Base-by-base conservation (phyloP, 2,797 vertebrate species). In the Poecilia gillii region DNA sequence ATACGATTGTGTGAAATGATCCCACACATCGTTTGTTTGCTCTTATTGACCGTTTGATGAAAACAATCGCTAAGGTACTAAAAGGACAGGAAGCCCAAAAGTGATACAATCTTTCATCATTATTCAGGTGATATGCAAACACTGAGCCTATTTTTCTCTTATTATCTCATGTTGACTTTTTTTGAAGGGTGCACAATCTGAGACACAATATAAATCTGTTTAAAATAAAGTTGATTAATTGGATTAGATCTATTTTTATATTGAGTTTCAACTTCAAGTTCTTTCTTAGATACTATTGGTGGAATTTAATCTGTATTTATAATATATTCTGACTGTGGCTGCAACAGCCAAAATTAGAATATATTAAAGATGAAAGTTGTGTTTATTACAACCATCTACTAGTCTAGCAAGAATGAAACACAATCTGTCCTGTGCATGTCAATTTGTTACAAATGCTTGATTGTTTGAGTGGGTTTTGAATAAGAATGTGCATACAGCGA, bases 121-220 rank as follows among this genome's bases (percentile, higher is more conserved):
- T 47, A 39, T 84, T 14, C 80, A 72, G 46, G 43, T 11, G 81
- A 74, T 80, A 87, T 87, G 90, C 77, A 87, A 88, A 90, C 83
- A 87, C 87, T 68, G 72, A 77, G 81, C 75, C 77, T 68, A 77
- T 81, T 82, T 88, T 79, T 88, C 68, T 36, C 77, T 84, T 72
- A 90, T 81, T 77, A 51, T 75, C 76, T 79, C 2, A 11, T 85
- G 68, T 77, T 78, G 84, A 91, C 91, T 90, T 87, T 83, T 59
- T 55, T 83, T 74, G 57, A 81, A 78, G 70, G 78, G 79, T 71
- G 70, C 43, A 78, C 72, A 18, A 59, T 79, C 76, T 82, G 46
- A 49, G 20, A 81, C 85, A 72, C 75, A 68, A 79, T 41, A 25
- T 18, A 75, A 77, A 83, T 84, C 73, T 31, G 16, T 83, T 75